Conservation (phyloP, 2,797 vertebrate species). For the Protosalanx chinensis region DNA sequence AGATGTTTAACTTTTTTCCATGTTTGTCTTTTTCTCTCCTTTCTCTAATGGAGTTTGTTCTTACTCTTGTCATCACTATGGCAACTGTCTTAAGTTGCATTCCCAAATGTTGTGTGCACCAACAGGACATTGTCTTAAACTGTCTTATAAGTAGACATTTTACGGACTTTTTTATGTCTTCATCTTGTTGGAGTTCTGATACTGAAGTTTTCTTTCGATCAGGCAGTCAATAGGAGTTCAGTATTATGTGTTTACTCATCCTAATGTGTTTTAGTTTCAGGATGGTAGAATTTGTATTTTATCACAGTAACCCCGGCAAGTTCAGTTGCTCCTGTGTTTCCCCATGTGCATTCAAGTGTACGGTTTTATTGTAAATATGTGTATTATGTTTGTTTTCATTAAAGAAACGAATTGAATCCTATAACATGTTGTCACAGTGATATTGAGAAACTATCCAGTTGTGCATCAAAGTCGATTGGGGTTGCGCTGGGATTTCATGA, state of each 20-base stretch:
- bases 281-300: background rate
- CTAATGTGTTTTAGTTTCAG: background rate
- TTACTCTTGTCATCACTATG: background rate
- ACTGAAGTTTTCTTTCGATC: background rate
- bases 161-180: background rate
- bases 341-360: background rate
- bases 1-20: background rate
- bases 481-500: too few relatives aligned
- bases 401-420: background rate
- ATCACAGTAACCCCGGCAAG: background rate
- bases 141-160: background rate
- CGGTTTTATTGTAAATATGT: constrained; percentile 27
- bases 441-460: too few relatives aligned
- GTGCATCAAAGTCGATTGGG: too few relatives aligned
- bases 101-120: background rate
- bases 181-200: background rate
- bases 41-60: background rate
- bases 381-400: constrained; percentile 10
- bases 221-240: background rate
- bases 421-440: background rate
- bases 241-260: background rate
- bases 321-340: background rate
- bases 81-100: background rate
- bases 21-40: background rate
- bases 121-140: background rate